Percentiles rank a stretch among this genome's conserved stretches.
phyloP scores from a whole-genome alignment of 2,888 invertebrate species.

The Synergus gifuensis region DNA sequence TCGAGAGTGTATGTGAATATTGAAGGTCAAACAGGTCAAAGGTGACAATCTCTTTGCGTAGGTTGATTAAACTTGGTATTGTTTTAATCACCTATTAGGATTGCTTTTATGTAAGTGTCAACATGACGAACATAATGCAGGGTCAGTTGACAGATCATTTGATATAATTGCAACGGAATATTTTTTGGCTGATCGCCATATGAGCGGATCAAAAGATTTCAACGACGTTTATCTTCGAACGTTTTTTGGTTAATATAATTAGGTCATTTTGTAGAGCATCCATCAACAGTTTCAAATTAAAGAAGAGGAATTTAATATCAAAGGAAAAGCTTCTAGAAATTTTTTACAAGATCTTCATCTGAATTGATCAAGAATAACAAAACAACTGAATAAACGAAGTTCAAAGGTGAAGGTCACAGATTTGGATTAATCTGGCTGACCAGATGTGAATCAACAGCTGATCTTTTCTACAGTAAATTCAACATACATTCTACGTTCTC shows the following conservation, averaged over 20 bases:
- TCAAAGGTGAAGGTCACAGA: too few species aligned
- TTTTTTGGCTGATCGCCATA: slow-evolving; percentile 9
- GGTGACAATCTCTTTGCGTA: not conserved
- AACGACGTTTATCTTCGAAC: not conserved
- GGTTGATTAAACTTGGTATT: not conserved
- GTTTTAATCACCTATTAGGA: slow-evolving; percentile 5
- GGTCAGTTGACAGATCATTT: slow-evolving; percentile 26
- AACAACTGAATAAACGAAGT: not conserved
- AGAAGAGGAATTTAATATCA: not conserved
- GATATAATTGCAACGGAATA: not conserved
- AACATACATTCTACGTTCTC: not conserved
- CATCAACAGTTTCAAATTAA: not conserved
- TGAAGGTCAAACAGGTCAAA: slow-evolving; percentile 21
- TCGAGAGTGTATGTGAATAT: not conserved
- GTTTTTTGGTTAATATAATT: not conserved
- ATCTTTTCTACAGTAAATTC: not conserved
- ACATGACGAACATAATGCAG: slow-evolving; percentile 3
- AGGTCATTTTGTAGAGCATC: not conserved
- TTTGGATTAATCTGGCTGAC: not conserved
- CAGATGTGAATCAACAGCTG: not conserved
- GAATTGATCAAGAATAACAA: not conserved
- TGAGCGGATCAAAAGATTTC: slow-evolving; percentile 10
- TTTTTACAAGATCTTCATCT: too few species aligned
- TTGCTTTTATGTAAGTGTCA: not conserved
- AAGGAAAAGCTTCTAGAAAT: not conserved